Evolutionary conservation across 1,140 invertebrate genomes (phyloP), one percentile per base, ranked within the genome.

Genomic region (Archivesica marissinica): DNA sequence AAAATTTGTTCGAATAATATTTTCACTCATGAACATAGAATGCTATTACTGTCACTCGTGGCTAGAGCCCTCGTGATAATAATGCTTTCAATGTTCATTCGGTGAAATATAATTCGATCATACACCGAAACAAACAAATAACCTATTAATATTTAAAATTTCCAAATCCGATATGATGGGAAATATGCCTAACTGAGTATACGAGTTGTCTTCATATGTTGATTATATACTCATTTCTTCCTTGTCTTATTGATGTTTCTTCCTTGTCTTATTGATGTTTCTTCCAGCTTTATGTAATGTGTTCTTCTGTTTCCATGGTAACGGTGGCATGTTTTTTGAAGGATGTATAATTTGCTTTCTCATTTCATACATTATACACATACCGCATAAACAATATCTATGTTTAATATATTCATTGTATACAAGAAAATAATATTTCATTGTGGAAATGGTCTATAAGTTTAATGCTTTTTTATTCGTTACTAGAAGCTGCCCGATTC

Each of bases 331-430:
- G n/a, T 70, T 70, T 23, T 70, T 23, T 47, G 68, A 50, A 30
- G 50, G n/a, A 70, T 72, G 39, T 47, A 47, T 44, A 72, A 47
- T 35, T 72, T 72, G 68, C 68, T 72, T 72, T 23, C 35, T 35
- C 59, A 64, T 72, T 44, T 72, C 44, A 72, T 44, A 56, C 28
- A 56, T 9, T 56, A 72, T 72, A 72, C 13, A 72, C 28, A 44
- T 70, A 70, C 25, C 15, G 39, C 41, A 70, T 47, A 70, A 23
- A 47, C 15, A 13, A 72, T 33, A 33, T 72, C 30, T 50, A 44
- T 72, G n/a, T 47, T 50, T 50, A 47, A 72, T 72, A 72, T 72
- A n/a, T n/a, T n/a, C n/a, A n/a, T n/a, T n/a, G n/a, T n/a, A 72
- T 72, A 72, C 68, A 44, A 47, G 68, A 72, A 33, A 72, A 72